Evolutionary conservation across 2,888 invertebrate species (phyloP).

Genomic region (Mythimna impura): DNA sequence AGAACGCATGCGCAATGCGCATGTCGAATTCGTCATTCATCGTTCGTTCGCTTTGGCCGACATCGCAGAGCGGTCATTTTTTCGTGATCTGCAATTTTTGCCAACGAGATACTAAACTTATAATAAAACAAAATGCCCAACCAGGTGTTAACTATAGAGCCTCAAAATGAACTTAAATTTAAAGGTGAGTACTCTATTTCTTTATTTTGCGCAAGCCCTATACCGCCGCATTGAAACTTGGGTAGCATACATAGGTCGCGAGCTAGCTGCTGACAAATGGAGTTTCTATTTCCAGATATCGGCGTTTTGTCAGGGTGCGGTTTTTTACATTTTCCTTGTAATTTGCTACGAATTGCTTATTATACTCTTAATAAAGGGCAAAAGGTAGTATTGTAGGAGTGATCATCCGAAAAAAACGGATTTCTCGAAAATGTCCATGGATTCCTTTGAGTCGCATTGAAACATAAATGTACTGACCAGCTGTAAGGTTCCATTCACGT

Average conservation of each 20-base stretch:
- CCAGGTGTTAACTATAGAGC: constrained; percentile 96
- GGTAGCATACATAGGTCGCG: constrained; percentile 81
- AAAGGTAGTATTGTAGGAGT: constrained; percentile 17
- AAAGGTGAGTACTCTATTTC: constrained; percentile 92
- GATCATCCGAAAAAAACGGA: constrained; percentile 27
- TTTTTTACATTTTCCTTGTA: constrained; percentile 77
- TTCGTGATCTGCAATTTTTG: constrained; percentile 80
- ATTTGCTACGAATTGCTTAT: constrained; percentile 50
- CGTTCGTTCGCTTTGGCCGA: constrained; percentile 81
- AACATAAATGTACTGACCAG: constrained; percentile 40
- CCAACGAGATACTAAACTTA: constrained; percentile 88
- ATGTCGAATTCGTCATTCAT: constrained; percentile 82
- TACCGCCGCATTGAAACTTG: constrained; percentile 82
- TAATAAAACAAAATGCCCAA: constrained; percentile 91
- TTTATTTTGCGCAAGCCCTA: constrained; percentile 66
- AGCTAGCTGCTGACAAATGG: constrained; percentile 89
- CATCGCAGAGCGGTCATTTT: constrained; percentile 80
- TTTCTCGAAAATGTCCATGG: constrained; percentile 47
- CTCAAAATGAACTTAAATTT: constrained; percentile 96
- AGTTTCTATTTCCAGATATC: constrained; percentile 90
- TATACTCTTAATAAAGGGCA: constrained; percentile 28
- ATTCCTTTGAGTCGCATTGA: constrained; percentile 43
- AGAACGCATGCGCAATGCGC: constrained; percentile 73
- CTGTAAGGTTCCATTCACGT: constrained; percentile 52
- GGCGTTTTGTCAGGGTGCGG: constrained; percentile 88